Conservation (phyloP, 2,113 vertebrate genomes). For the Gavia stellata region DNA sequence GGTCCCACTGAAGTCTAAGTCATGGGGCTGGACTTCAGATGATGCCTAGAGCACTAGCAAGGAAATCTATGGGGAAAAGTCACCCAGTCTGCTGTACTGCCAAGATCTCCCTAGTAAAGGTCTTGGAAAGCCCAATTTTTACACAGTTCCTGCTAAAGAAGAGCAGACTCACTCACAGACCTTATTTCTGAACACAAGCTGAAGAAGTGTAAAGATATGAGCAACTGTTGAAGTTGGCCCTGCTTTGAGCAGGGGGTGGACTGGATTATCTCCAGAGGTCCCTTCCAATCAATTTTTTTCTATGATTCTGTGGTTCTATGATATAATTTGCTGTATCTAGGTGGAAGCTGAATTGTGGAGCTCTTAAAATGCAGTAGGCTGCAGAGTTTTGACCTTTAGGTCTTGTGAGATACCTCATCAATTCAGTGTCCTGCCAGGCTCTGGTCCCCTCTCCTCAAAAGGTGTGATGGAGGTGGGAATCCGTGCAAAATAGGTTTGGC, state of each 20-base stretch:
- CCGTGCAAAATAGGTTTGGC: not conserved
- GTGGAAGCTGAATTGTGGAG: not conserved
- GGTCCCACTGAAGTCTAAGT: not conserved
- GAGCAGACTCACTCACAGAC: not conserved
- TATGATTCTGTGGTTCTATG: not conserved
- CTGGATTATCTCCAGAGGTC: constrained; percentile 17
- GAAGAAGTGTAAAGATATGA: constrained; percentile 35
- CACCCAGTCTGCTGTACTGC: not conserved
- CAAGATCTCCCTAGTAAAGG: not conserved
- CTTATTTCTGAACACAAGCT: constrained; percentile 20
- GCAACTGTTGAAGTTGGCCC: constrained; percentile 49
- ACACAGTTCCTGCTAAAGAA: not conserved
- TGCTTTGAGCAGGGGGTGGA: not conserved
- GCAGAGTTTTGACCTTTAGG: not conserved
- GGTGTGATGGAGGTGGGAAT: not conserved
- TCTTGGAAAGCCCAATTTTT: not conserved
- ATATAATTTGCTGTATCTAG: not conserved
- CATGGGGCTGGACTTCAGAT: not conserved
- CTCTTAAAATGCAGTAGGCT: not conserved
- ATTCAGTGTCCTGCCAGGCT: not conserved
- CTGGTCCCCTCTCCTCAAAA: not conserved
- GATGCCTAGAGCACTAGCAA: not conserved
- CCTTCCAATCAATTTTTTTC: not conserved
- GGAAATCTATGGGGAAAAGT: not conserved
- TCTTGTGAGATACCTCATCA: not conserved